Conservation (phyloP, 2,797 vertebrate species). For the Microctenopoma steveboyesi region DNA sequence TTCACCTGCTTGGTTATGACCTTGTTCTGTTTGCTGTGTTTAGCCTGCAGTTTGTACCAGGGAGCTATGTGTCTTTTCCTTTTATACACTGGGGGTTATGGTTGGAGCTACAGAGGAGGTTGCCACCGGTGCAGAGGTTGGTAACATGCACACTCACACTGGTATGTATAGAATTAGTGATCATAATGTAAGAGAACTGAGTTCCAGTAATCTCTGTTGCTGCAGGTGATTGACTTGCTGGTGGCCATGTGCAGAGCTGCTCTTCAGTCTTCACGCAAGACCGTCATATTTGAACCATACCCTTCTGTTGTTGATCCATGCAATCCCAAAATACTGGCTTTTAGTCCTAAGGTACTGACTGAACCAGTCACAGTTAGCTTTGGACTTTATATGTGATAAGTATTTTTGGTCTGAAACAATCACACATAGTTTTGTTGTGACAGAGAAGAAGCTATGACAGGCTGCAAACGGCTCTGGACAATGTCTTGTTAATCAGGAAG, state of each 20-base stretch:
- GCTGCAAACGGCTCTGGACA: constrained; percentile 93
- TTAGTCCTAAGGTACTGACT: constrained; percentile 90
- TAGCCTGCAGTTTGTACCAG: constrained; percentile 95
- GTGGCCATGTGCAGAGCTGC: constrained; percentile 94
- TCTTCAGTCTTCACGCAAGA: constrained; percentile 91
- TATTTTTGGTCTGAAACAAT: constrained; percentile 1
- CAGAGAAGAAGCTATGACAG: constrained; percentile 95
- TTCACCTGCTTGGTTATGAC: not conserved
- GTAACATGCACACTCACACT: not conserved
- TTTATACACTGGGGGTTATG: constrained; percentile 93
- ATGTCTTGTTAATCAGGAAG: constrained; percentile 91
- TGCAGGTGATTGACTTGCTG: constrained; percentile 90
- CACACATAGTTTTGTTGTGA: constrained; percentile 8
- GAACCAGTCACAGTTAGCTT: not conserved
- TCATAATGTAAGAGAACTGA: not conserved
- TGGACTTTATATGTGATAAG: not conserved
- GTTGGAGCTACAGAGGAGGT: constrained; percentile 92
- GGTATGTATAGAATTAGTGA: not conserved
- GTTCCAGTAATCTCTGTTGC: constrained; percentile 18
- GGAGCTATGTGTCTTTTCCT: constrained; percentile 95
- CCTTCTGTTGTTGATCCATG: constrained; percentile 92
- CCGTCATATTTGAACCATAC: constrained; percentile 94
- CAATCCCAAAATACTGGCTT: constrained; percentile 91
- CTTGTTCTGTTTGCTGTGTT: constrained; percentile 30
- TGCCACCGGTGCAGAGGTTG: constrained; percentile 93